phyloP scores from a whole-genome alignment of 2,113 vertebrate genomes.

The Macquaria australasica region DNA sequence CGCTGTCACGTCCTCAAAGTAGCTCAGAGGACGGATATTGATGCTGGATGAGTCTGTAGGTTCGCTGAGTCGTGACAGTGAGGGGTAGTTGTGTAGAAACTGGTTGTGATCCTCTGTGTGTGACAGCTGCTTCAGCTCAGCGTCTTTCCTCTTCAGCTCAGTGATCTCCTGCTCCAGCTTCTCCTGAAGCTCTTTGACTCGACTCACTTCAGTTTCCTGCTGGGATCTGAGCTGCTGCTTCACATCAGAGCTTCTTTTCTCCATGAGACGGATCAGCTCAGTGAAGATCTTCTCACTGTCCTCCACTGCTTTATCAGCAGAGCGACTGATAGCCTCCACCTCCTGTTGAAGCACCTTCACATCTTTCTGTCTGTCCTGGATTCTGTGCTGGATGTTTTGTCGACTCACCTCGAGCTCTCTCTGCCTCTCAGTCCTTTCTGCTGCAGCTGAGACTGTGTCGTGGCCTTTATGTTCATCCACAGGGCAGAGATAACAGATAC shows the following conservation, averaged over 20 bases:
- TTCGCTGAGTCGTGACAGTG: not conserved
- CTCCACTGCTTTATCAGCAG: conserved; percentile 33
- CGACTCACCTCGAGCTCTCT: not conserved
- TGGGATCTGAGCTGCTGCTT: too few species aligned
- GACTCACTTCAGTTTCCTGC: too few species aligned
- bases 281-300: conserved; percentile 31
- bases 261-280: conserved; percentile 20
- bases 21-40: too few species aligned
- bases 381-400: conserved; percentile 13
- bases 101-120: conserved; percentile 23
- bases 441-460: conserved; percentile 1
- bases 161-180: too few species aligned
- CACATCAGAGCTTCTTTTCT: not conserved
- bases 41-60: too few species aligned
- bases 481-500: conserved; percentile 14
- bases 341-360: not conserved
- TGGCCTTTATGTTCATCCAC: conserved; percentile 31
- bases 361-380: conserved; percentile 3
- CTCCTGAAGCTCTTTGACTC: too few species aligned
- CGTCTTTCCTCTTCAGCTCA: too few species aligned
- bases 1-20: conserved; percentile 2
- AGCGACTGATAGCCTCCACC: not conserved
- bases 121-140: conserved; percentile 9
- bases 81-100: conserved; percentile 15
- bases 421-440: too few species aligned